Evolutionary conservation across 2,113 vertebrate species (phyloP), one percentile per base, ranked within the genome.

Genomic region (Pogonocichla stellata): DNA sequence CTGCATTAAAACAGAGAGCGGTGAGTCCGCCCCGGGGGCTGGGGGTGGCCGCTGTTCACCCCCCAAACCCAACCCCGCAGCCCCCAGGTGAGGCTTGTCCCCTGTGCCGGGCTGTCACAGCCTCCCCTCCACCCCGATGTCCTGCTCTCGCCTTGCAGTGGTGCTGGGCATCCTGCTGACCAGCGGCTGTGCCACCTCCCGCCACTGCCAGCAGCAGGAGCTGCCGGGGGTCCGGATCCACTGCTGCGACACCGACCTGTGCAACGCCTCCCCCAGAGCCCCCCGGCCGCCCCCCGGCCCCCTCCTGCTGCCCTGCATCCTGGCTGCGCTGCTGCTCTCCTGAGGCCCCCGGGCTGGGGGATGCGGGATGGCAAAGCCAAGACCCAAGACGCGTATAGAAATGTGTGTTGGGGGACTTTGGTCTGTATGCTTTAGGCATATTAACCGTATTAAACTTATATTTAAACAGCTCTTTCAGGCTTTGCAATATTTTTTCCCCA

Each of bases 1-100:
- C 98, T 99, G 99, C 97, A 99, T 99, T 95, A 99, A 98, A 96
- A 99, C 98, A 7, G 99, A 99, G 95, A 99, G 99, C n/a, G 98
- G 99, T 99, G 96, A 98, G 99, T 96, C 19, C 53, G 9, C 19
- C 36, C 3, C 1, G 2, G 5, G 25, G 45, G 6, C 54, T 3
- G 42, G 42, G 61, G 20, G 0, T 16, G 45, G 64, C 57, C 1
- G 1, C 28, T 24, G 15, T 12, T 80, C 20, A 0, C 14, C 10
- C 28, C 26, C 69, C 54, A 20, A 29, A 58, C 6, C 34, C 36
- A 29, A 3, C 80, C 90, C 2, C 0, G 29, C 43, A 1, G 19
- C 53, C 53, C 53, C 53, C 50, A 6, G 15, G 28, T 8, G 6
- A 61, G 34, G 45, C 29, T 29, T 19, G 81, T 7, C 42, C 75